Evolutionary conservation across 2,113 vertebrate species (phyloP).

Genomic region (Daboia siamensis): DNA sequence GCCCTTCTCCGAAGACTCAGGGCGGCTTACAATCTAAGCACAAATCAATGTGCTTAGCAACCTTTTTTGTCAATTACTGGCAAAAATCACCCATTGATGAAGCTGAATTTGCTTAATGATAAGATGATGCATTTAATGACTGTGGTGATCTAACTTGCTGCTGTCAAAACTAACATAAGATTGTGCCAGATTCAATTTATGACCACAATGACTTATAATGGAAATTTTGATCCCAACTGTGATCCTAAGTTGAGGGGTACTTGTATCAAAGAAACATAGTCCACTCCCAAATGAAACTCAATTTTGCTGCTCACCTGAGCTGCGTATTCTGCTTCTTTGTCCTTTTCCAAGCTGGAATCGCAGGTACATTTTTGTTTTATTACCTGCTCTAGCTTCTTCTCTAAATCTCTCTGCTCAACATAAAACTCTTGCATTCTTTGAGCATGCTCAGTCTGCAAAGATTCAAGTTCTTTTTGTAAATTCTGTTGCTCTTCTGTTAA

Average conservation of each 20-base stretch:
- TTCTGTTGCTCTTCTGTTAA: constrained; percentile 88
- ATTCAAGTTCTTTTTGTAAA: constrained; percentile 91
- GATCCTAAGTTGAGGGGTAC: background rate
- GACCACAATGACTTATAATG: background rate
- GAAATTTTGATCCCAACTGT: background rate
- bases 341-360: constrained; percentile 80
- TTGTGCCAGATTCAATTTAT: background rate
- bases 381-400: constrained; percentile 91
- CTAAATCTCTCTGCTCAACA: constrained; percentile 91
- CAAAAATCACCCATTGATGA: background rate
- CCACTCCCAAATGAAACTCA: background rate
- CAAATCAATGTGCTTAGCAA: background rate
- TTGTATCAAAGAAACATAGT: background rate
- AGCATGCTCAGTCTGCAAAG: constrained; percentile 88
- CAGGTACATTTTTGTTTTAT: constrained; percentile 92
- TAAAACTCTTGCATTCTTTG: constrained; percentile 89
- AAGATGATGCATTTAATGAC: background rate
- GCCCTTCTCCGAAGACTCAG: too few species aligned
- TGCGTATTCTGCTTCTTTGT: constrained; percentile 91
- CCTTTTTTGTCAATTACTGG: background rate
- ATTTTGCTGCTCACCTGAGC: constrained; percentile 80
- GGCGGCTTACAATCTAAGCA: too few species aligned
- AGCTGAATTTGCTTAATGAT: background rate
- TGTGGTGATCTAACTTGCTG: background rate
- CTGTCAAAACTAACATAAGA: background rate